Conservation (phyloP, 2,888 invertebrate species). For the Eutolmus rufibarbis region DNA sequence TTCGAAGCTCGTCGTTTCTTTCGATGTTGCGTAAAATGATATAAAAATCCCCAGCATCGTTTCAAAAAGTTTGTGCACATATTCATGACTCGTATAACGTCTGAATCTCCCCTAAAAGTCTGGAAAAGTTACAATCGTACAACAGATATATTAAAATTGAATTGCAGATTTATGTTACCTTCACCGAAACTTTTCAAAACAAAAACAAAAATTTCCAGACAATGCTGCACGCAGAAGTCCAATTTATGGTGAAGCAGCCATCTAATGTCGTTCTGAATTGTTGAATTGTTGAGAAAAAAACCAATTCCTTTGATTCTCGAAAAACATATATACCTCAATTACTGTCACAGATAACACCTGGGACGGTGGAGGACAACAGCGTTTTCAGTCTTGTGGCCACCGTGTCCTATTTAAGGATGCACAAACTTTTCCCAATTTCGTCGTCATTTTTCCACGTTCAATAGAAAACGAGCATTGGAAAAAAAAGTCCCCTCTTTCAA, state of each 20-base stretch:
- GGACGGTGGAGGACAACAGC: neutral
- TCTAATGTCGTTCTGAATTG: neutral
- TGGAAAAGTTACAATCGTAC: neutral
- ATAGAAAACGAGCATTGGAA: neutral
- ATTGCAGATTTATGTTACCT: neutral
- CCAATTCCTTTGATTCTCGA: neutral
- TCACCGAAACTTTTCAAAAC: neutral
- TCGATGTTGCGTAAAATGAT: too few species aligned
- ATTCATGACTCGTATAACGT: neutral
- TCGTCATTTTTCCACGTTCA: neutral
- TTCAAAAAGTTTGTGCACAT: neutral
- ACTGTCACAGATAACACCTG: neutral
- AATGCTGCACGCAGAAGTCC: neutral
- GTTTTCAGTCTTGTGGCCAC: neutral
- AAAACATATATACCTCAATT: neutral
- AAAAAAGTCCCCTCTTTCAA: neutral
- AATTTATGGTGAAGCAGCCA: neutral
- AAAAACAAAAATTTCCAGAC: neutral
- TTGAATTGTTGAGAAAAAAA: neutral
- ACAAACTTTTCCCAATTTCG: neutral
- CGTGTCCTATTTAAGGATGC: neutral
- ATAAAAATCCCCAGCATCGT: neutral
- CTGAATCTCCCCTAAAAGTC: too few species aligned
- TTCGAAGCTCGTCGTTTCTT: too few species aligned
- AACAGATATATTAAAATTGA: neutral